phyloP scores from a whole-genome alignment of 2,113 vertebrate species.

The Microtus ochrogaster region DNA sequence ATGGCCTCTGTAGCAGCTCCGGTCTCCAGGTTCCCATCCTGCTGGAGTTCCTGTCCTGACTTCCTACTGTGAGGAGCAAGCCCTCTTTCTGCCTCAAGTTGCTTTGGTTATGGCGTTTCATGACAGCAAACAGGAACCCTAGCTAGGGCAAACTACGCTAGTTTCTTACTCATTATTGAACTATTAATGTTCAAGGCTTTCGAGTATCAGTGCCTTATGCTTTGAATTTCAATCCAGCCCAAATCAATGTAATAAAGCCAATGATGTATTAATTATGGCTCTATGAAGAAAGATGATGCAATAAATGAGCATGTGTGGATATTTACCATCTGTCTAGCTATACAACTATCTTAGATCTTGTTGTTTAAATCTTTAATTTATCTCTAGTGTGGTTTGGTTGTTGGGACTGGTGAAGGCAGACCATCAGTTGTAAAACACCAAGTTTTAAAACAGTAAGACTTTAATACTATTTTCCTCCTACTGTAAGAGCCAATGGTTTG shows the following conservation, averaged over 20 bases:
- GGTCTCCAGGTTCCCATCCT: not conserved
- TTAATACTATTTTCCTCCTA: not conserved
- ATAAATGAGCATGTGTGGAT: not conserved
- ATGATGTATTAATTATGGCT: not conserved
- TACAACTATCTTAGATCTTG: not conserved
- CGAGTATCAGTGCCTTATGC: conserved; percentile 1
- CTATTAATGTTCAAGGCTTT: conserved; percentile 53
- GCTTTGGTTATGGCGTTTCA: not conserved
- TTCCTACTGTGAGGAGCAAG: not conserved
- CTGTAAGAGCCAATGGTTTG: not conserved
- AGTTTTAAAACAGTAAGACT: not conserved
- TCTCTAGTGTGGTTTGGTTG: not conserved
- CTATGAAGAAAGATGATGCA: not conserved
- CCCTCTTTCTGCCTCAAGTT: not conserved
- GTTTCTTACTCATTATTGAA: conserved; percentile 47
- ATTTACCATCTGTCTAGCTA: not conserved
- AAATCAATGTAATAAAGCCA: conserved; percentile 3
- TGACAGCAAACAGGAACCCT: not conserved
- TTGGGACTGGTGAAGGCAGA: not conserved
- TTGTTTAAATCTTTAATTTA: conserved; percentile 36
- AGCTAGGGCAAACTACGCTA: not conserved
- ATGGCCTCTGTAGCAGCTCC: not conserved
- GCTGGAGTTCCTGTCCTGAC: not conserved
- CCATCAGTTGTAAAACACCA: not conserved
- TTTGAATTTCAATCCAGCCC: not conserved